Conservation (phyloP, 2,113 vertebrate species). For the Otus sunia region DNA sequence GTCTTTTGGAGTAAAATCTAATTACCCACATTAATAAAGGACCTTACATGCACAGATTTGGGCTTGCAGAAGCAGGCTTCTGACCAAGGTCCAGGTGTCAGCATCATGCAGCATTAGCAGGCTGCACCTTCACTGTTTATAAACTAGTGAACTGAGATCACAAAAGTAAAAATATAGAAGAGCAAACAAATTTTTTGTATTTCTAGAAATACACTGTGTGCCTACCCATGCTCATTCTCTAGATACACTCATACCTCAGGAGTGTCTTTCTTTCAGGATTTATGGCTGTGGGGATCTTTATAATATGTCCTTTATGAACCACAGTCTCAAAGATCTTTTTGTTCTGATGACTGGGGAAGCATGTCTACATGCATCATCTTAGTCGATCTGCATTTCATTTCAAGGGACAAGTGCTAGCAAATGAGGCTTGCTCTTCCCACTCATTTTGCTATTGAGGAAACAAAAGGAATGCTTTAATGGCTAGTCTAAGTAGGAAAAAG, state of each 20-base stretch:
- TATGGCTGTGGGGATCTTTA: not conserved
- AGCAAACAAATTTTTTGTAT: not conserved
- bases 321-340: not conserved
- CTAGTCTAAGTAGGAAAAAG: slow-evolving; percentile 16
- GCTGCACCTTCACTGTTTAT: not conserved
- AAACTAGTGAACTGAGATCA: not conserved
- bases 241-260: not conserved
- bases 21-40: not conserved
- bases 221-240: not conserved
- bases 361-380: not conserved
- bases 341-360: not conserved
- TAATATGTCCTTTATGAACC: not conserved
- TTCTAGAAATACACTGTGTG: not conserved
- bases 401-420: slow-evolving; percentile 18
- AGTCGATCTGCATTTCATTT: slow-evolving; percentile 29
- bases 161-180: not conserved
- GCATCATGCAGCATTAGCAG: not conserved
- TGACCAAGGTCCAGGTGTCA: not conserved
- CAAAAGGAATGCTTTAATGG: not conserved
- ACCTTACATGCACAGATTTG: not conserved
- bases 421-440: not conserved
- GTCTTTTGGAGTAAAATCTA: not conserved
- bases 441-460: slow-evolving; percentile 11
- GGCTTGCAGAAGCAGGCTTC: not conserved
- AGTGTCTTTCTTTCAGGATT: not conserved